phyloP scores from a whole-genome alignment of 1,140 invertebrate genomes.

The Archegozetes longisetosus region DNA sequence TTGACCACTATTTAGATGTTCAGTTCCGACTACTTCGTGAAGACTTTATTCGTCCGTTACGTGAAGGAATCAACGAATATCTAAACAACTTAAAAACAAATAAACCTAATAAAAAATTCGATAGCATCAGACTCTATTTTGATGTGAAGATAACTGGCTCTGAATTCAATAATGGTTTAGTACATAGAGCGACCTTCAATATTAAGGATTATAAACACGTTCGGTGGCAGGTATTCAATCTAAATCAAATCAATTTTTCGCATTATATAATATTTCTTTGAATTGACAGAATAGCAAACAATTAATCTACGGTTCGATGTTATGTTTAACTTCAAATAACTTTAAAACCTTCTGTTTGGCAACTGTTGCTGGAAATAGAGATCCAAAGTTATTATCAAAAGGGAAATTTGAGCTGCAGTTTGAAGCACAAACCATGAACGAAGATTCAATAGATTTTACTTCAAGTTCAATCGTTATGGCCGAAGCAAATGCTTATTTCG shows the following conservation, averaged over 20 bases:
- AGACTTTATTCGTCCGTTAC: slow-evolving; percentile 33
- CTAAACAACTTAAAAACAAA: slow-evolving; percentile 20
- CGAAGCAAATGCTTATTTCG: slow-evolving; percentile 29
- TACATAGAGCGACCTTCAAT: background rate
- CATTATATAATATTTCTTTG: background rate
- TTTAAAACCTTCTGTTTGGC: slow-evolving; percentile 49
- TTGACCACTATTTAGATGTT: slow-evolving; percentile 34
- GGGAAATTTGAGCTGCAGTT: background rate
- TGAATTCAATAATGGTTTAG: background rate
- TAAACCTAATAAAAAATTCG: background rate
- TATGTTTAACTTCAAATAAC: slow-evolving; percentile 47
- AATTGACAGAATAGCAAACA: slow-evolving; percentile 23
- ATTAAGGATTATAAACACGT: background rate
- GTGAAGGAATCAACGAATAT: background rate
- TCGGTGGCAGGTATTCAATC: background rate
- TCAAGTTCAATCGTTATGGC: background rate
- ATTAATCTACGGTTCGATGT: slow-evolving; percentile 51
- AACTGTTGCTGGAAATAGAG: slow-evolving; percentile 39
- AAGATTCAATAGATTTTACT: background rate
- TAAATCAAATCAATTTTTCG: background rate
- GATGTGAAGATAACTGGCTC: background rate
- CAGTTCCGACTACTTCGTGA: slow-evolving; percentile 36
- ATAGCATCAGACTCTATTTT: background rate
- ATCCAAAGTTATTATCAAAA: slow-evolving; percentile 27
- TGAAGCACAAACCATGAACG: background rate